Evolutionary conservation across 2,888 invertebrate species (phyloP), one percentile per base, ranked within the genome.

Genomic region (Megalurothrips usitatus): DNA sequence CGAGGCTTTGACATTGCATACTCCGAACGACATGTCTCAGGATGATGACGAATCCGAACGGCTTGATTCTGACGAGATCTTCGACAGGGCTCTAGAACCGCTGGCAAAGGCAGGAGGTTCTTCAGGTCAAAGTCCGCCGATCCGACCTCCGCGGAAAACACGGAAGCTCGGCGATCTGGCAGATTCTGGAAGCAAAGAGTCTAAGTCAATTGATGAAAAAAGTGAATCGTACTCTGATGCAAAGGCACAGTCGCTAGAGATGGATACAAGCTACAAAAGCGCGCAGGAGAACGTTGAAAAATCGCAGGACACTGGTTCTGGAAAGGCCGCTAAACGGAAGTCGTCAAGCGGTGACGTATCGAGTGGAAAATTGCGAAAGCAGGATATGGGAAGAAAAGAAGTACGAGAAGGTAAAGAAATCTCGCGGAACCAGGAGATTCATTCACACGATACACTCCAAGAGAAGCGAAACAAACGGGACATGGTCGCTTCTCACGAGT

Each of bases 1-100:
- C 85, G 94, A 94, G 85, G 91, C 91, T 80, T 88, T 91, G 81
- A 90, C 91, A 81, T 89, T 89, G 81, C 88, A 90, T 19, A 86
- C 89, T 10, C 89, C 88, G 0, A 87, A 87, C 8, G 91, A 91
- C 81, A 49, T 83, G 3, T 83, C 84, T 19, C 83, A 82, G 26
- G 85, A 84, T 6, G 82, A 83, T 68, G 83, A 83, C 48, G 80
- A 81, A 14, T 88, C 0, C 12, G 68, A 75, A 26, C 86, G 85
- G 11, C 82, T 85, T n/a, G 85, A 85, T 8, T 85, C 86, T 12
- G 91, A 92, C 84, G 91, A 89, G 86, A 87, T 87, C 84, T 87
- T 85, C 83, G 86, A 82, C 0, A 84, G 84, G 12, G 85, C 82
- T 84, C 17, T 86, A 85, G 12, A 86, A 85, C 1, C 85, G 82